A percentile compares a stretch with the other conserved stretches of the same genome.
Evolutionary conservation across 2,113 vertebrate species (phyloP).

Genomic region (Oryzias javanicus): DNA sequence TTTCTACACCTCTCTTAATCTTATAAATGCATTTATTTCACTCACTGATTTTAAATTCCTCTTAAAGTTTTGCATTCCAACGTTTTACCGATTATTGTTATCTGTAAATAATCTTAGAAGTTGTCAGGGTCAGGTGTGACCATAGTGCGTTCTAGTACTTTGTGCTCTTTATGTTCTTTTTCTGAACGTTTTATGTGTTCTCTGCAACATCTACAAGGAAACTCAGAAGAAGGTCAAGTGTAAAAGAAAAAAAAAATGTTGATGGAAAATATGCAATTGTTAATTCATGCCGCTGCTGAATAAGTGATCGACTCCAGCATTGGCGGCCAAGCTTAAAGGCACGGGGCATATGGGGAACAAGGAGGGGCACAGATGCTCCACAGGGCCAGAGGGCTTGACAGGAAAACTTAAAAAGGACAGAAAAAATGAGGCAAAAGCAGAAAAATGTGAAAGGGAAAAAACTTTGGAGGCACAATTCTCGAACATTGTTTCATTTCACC

Average conservation of each 20-base stretch:
- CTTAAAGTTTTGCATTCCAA: no score
- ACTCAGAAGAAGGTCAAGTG: slow-evolving; percentile 59
- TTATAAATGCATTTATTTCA: no score
- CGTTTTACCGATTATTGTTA: no score
- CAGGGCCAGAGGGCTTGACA: slow-evolving; percentile 54
- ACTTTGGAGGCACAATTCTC: neutral
- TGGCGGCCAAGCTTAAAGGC: slow-evolving; percentile 62
- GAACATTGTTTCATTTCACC: no score
- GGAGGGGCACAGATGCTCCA: slow-evolving; percentile 67
- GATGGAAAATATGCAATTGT: slow-evolving; percentile 66
- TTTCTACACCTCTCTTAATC: no score
- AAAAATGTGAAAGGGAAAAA: slow-evolving; percentile 17
- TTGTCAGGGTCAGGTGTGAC: no score
- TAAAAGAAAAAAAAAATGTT: slow-evolving; percentile 39
- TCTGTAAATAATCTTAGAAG: no score
- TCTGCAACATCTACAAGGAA: slow-evolving; percentile 31
- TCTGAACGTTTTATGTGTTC: neutral
- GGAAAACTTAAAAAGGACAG: slow-evolving; percentile 48
- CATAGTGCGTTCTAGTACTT: no score
- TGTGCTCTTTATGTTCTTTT: neutral
- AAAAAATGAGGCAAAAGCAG: slow-evolving; percentile 20
- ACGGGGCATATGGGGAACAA: slow-evolving; percentile 66
- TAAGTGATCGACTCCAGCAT: slow-evolving; percentile 61
- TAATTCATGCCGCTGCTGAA: slow-evolving; percentile 71
- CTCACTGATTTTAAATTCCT: no score